Base-by-base conservation (phyloP, 2,113 vertebrate species). In the Takifugu bimaculatus region DNA sequence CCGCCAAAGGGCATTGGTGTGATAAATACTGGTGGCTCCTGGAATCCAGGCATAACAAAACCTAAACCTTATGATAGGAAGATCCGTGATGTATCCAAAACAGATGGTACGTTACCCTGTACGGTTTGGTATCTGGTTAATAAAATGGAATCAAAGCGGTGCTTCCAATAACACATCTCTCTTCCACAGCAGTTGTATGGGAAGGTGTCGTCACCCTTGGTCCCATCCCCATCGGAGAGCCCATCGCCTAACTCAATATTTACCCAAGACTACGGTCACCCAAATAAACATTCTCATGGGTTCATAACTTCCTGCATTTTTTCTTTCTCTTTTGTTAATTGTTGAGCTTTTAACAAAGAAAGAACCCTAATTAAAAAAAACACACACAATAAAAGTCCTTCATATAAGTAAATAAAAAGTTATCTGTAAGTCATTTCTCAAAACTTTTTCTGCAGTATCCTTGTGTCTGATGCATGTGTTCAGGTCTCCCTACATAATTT, bases 101-200 rank as follows among this genome's bases (percentile, higher is more conserved):
- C 68, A 70, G 68, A 77, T 68, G 2, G 86, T 86, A 76, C 20
- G 75, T 44, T 11, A 10, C 26, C 1, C 15, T 50, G 29, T 42
- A 43, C 47, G n/a, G 20, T 12, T 56, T 59, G 0, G 35, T 56
- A 7, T 48, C 2, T 26, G 15, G 20, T 13, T 5, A 44, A 5
- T 2, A 57, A 47, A 51, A 49, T 29, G 27, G 7, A 54, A 25
- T n/a, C 20, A 50, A 49, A 45, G 4, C 13, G 14, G 11, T 44
- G 15, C 27, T 12, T 20, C 2, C 11, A 59, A 2, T 59, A 49
- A 64, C 10, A 42, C n/a, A 2, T 35, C 1, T 71, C 74, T 68
- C 14, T 68, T 71, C 63, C 26, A 47, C 64, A 89, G 87, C 15
- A 54, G 14, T 68, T 0, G 70, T 79, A 72, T 89, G 84, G 84